phyloP scores from a whole-genome alignment of 2,888 invertebrate species.

The Himalopsyche anomala region DNA sequence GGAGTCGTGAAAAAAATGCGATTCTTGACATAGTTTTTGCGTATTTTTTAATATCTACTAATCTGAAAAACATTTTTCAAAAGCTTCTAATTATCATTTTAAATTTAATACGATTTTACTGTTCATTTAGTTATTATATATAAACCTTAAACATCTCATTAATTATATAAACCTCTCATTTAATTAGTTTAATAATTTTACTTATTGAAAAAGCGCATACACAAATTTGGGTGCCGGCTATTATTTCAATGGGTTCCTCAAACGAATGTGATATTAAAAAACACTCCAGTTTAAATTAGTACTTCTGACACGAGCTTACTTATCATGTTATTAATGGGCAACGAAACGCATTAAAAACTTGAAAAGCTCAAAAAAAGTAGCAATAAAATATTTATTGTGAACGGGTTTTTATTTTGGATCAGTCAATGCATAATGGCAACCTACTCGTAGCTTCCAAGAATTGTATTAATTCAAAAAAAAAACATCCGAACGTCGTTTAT shows the following conservation, averaged over 20 bases:
- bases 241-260: neutral
- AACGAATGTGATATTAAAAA: neutral
- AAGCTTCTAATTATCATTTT: neutral
- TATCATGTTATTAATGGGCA: neutral
- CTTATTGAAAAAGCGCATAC: neutral
- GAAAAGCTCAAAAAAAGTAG: neutral
- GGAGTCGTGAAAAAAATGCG: too few relatives aligned
- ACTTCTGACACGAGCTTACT: neutral
- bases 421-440: neutral
- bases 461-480: too few relatives aligned
- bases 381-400: neutral
- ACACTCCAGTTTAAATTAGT: slow-evolving; percentile 21
- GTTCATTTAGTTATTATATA: neutral
- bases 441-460: neutral
- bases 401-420: neutral
- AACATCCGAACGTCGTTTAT: too few relatives aligned
- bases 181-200: neutral
- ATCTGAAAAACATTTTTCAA: too few relatives aligned
- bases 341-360: neutral
- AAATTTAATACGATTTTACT: neutral
- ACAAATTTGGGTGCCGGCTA: neutral
- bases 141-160: neutral
- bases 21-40: too few relatives aligned
- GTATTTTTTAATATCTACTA: too few relatives aligned
- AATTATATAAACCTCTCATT: neutral